These are phyloP conservation scores for Himantopus leucocephalus DNA, from an alignment of 2,113 vertebrate genomes.

Conservation along the genomic window DNA sequence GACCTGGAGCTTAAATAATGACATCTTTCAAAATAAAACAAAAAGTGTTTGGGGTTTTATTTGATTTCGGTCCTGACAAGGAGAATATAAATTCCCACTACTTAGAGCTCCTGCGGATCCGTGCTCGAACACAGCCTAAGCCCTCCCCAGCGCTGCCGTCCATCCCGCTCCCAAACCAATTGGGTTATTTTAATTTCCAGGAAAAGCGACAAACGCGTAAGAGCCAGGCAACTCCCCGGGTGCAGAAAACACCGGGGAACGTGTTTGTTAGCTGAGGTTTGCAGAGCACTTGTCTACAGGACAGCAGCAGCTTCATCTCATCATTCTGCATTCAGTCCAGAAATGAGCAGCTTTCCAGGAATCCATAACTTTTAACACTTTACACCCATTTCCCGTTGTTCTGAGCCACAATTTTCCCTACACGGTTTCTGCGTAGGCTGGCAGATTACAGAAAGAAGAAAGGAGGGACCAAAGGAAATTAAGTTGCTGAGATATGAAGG, in stretches of 20 bases:
- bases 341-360: background rate
- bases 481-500: conserved; percentile 3
- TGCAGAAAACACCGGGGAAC: background rate
- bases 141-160: fast-evolving
- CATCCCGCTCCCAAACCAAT: background rate
- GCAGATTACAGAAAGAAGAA: background rate
- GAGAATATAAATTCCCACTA: background rate
- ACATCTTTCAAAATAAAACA: background rate
- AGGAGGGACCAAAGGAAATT: background rate
- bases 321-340: background rate
- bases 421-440: background rate
- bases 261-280: background rate
- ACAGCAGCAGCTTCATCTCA: background rate
- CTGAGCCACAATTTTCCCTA: background rate
- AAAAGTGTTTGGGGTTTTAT: fast-evolving
- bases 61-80: background rate
- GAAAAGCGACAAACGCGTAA: background rate
- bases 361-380: fast-evolving
- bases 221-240: background rate
- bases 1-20: background rate
- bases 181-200: background rate
- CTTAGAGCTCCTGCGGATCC: background rate
- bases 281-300: background rate
- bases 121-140: background rate
- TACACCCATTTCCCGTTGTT: background rate